phyloP scores from a whole-genome alignment of 1,140 invertebrate genomes.

The Reticulitermes speratus region DNA sequence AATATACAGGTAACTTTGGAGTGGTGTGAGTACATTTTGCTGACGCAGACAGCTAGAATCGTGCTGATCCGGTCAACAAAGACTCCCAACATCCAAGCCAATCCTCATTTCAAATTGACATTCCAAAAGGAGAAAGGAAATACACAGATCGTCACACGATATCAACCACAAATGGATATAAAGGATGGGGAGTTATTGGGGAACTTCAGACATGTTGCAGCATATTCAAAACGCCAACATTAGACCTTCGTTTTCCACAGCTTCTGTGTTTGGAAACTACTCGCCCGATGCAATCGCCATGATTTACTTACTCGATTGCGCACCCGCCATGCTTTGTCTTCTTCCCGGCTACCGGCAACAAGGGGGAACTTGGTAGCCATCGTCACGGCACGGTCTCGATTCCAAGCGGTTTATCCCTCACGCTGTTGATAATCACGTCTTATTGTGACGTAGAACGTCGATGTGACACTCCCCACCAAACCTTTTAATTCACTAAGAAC shows the following conservation, averaged over 20 bases:
- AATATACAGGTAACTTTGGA: not conserved
- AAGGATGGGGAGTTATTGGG: constrained; percentile 22
- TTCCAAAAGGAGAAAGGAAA: constrained; percentile 27
- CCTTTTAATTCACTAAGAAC: constrained; percentile 16
- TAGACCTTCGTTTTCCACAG: constrained; percentile 30
- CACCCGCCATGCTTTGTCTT: not conserved
- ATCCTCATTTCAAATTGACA: constrained; percentile 30
- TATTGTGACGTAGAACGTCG: constrained; percentile 35
- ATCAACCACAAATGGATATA: constrained; percentile 18
- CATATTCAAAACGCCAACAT: constrained; percentile 36
- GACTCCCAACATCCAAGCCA: constrained; percentile 8
- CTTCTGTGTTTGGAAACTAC: constrained; percentile 25
- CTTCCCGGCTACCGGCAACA: not conserved
- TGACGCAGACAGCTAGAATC: not conserved
- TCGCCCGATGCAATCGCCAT: constrained; percentile 26
- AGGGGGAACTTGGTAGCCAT: constrained; percentile 15
- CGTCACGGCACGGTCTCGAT: constrained; percentile 25
- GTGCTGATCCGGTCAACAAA: constrained; percentile 1
- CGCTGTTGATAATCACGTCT: constrained; percentile 35
- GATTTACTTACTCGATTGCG: not conserved
- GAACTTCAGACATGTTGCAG: constrained; percentile 29
- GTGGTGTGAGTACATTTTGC: not conserved
- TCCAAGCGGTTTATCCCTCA: not conserved
- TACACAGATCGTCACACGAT: constrained; percentile 21
- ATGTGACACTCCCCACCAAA: constrained; percentile 32